Conservation (phyloP, 2,888 invertebrate genomes). For the Rhamnusium bicolor region DNA sequence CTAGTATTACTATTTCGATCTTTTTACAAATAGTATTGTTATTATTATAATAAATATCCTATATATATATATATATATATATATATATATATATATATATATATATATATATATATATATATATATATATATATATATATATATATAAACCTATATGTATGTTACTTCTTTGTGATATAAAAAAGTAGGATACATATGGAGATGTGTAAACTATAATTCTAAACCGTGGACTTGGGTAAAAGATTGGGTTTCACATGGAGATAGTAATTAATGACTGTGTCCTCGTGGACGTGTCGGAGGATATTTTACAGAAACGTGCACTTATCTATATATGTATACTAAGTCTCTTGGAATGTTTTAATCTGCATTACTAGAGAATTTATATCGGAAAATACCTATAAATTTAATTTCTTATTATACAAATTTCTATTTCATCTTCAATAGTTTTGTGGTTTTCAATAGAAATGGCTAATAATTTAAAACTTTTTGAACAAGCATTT, state of each 20-base stretch:
- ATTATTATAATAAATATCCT: too few species aligned
- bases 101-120: too few species aligned
- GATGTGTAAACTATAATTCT: constrained; percentile 55
- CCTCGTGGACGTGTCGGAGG: constrained; percentile 54
- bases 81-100: too few species aligned
- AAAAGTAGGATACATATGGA: constrained; percentile 53
- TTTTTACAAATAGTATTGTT: too few species aligned
- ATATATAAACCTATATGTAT: background rate
- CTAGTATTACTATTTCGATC: too few species aligned
- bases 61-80: too few species aligned
- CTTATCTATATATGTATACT: constrained; percentile 54
- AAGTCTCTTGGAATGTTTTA: constrained; percentile 53
- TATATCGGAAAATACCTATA: constrained; percentile 25
- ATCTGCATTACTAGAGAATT: constrained; percentile 46
- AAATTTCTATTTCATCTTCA: background rate
- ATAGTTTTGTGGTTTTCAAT: too few species aligned
- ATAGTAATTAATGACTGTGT: constrained; percentile 54
- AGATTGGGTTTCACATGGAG: constrained; percentile 59
- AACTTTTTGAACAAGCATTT: too few species aligned
- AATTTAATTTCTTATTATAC: background rate
- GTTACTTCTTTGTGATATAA: constrained; percentile 32
- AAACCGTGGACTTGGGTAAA: constrained; percentile 47
- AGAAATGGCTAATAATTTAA: too few species aligned
- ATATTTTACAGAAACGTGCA: constrained; percentile 59
- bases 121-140: too few species aligned